Conservation (phyloP, 2,888 invertebrate genomes). For the Xanthia icteritia region DNA sequence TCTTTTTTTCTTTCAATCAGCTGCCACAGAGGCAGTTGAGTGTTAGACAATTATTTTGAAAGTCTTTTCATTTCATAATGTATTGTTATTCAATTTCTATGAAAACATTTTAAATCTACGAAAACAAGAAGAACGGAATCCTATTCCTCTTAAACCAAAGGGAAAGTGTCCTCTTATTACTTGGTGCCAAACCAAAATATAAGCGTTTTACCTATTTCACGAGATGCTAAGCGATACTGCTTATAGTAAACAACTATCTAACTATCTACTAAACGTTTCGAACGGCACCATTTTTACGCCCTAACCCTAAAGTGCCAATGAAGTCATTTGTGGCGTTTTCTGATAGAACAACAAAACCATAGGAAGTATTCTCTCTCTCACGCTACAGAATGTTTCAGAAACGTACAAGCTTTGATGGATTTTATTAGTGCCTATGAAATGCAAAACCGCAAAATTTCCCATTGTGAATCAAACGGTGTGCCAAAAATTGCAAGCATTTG, state of each 20-base stretch:
- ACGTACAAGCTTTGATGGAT: neutral
- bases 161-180: no score
- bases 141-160: neutral
- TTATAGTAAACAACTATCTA: neutral
- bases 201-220: neutral
- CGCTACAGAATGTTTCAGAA: neutral
- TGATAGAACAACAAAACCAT: neutral
- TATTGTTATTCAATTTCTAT: neutral
- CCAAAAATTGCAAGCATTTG: conserved; percentile 73
- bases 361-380: neutral
- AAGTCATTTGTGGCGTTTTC: neutral
- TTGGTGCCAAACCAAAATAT: neutral
- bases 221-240: neutral
- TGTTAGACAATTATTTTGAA: neutral
- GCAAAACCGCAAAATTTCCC: neutral
- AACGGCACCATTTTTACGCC: neutral
- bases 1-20: no score
- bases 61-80: neutral
- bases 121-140: neutral
- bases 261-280: no score
- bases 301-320: neutral
- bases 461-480: conserved; percentile 71
- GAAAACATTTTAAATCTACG: neutral
- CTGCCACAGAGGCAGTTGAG: neutral
- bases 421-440: conserved; percentile 9